A percentile compares a stretch with the other conserved stretches of the same genome.
Conservation (phyloP, 2,888 invertebrate genomes). For the Bellardia bayeri region DNA sequence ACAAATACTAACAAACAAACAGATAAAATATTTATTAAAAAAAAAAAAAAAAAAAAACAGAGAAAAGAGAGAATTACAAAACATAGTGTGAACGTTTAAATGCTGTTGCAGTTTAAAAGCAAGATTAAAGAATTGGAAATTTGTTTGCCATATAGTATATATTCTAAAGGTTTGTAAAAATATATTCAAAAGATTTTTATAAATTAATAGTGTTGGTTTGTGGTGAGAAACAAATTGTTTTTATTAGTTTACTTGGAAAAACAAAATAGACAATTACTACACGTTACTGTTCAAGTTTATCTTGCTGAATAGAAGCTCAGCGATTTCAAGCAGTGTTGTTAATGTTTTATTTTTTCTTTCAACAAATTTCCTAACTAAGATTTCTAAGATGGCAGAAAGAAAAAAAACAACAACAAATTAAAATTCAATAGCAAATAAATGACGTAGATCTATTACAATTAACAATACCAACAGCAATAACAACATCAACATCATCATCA, state of each 20-base stretch:
- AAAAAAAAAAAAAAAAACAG: not conserved
- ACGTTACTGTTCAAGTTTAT: constrained; percentile 25
- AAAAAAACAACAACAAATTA: too few species aligned
- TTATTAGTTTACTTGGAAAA: too few species aligned
- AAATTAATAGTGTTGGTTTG: not conserved
- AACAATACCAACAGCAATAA: constrained; percentile 40
- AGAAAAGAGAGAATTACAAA: not conserved
- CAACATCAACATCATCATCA: constrained; percentile 26
- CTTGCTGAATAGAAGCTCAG: constrained; percentile 39
- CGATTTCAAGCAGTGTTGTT: constrained; percentile 42
- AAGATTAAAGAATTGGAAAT: too few species aligned
- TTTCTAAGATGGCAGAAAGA: too few species aligned
- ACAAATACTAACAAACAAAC: constrained; percentile 10
- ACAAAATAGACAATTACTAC: not conserved
- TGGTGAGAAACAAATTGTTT: constrained; percentile 14
- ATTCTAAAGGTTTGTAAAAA: too few species aligned
- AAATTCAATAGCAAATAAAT: constrained; percentile 46
- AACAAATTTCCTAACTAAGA: not conserved
- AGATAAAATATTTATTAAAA: too few species aligned
- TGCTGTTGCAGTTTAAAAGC: too few species aligned
- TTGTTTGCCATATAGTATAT: too few species aligned
- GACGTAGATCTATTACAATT: constrained; percentile 62
- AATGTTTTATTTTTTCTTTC: not conserved
- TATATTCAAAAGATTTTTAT: not conserved
- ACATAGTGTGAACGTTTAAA: too few species aligned